phyloP scores from a whole-genome alignment of 2,797 vertebrate species.

The Mormyrops boulengeri region DNA sequence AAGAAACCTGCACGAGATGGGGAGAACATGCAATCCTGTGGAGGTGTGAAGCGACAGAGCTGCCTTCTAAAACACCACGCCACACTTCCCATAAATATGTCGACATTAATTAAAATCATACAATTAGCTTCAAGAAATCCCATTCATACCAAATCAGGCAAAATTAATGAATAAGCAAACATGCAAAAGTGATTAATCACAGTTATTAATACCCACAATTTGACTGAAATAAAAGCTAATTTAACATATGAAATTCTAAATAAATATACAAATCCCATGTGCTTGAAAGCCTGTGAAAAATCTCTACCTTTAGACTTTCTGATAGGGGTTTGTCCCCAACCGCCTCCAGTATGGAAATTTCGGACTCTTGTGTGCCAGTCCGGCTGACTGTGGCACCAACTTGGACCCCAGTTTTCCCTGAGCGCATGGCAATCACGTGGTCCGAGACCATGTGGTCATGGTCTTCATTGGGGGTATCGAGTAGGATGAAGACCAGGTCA shows the following conservation, averaged over 20 bases:
- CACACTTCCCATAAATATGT: not conserved
- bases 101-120: not conserved
- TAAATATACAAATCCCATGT: not conserved
- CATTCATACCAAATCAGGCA: not conserved
- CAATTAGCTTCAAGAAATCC: not conserved
- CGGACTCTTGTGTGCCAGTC: conserved; percentile 48
- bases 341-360: conserved; percentile 73
- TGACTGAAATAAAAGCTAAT: not conserved
- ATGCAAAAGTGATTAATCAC: not conserved
- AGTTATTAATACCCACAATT: not conserved
- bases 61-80: not conserved
- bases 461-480: conserved; percentile 91
- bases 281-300: not conserved
- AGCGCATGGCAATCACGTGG: conserved; percentile 85
- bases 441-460: conserved; percentile 88
- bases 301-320: conserved; percentile 78
- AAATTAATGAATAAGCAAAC: not conserved
- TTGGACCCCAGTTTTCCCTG: conserved; percentile 56
- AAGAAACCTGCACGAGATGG: not conserved
- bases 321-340: conserved; percentile 70
- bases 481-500: conserved; percentile 90
- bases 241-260: not conserved
- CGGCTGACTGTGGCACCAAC: conserved; percentile 60
- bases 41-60: not conserved
- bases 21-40: not conserved